Evolutionary conservation across 1,140 invertebrate genomes (phyloP), one percentile per base, ranked within the genome.

Genomic region (Spodoptera litura): DNA sequence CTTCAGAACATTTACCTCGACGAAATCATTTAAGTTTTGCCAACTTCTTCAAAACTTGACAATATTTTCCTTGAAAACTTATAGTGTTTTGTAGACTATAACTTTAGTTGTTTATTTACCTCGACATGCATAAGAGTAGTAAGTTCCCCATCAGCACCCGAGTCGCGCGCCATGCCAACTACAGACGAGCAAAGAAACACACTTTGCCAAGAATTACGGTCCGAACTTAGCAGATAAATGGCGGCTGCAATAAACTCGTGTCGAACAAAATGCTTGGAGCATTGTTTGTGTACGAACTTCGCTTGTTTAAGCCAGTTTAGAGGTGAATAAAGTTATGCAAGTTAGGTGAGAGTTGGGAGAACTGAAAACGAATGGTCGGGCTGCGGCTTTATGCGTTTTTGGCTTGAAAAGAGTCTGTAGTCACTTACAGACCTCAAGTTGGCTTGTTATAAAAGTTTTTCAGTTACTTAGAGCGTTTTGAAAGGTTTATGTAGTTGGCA

Each of bases 281-380:
- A 74, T 61, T 61, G 71, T 74, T 74, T 74, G 71, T 74, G 38
- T 74, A 61, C 56, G 5, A 74, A 74, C 15, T 74, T 74, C 38
- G 15, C 71, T 74, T 74, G 71, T 74, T 74, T 74, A 74, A 74
- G 56, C 71, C 71, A 74, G 71, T 74, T 74, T 74, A 74, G 71
- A 74, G 71, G 71, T 74, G 38, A 74, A 61, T 61, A 74, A 74
- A 74, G 71, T 74, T 74, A 74, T 74, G 71, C 55, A 74, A 74
- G 55, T 74, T 74, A 74, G 56, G 66, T 70, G 66, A 52, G 55
- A 74, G 71, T 74, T 74, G 66, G 49, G 6, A 31, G 20, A 70
- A 70, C 66, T 70, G 71, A 61, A 74, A 74, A 74, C 55, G 56
- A 74, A 74, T 61, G 59, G 71, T 74, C 15, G 55, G 31, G 71